Evolutionary conservation across 1,140 invertebrate species (phyloP).

Genomic region (Rhopalosiphum padi): DNA sequence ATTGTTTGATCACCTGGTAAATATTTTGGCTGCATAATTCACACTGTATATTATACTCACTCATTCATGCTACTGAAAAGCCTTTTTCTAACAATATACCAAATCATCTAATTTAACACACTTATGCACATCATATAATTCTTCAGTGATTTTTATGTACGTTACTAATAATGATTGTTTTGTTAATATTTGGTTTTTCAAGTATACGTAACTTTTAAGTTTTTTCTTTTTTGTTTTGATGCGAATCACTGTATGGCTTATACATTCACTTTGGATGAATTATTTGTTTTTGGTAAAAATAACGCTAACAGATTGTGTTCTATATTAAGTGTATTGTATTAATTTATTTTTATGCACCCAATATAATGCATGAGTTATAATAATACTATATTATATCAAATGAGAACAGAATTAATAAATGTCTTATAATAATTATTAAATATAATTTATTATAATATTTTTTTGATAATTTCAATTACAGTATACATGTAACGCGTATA

Average conservation of each 20-base stretch:
- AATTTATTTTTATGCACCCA: neutral
- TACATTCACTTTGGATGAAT: neutral
- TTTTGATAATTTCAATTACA: no score
- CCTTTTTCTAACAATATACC: neutral
- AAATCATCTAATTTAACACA: neutral
- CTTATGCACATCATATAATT: neutral
- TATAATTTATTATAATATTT: neutral
- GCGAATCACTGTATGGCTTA: neutral
- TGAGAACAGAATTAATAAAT: neutral
- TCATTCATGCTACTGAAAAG: neutral
- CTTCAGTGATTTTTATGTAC: neutral
- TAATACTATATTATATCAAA: neutral
- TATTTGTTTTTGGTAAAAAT: neutral
- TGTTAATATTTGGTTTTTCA: neutral
- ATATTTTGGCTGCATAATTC: constrained; percentile 14
- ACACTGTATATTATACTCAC: neutral
- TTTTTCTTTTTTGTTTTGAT: neutral
- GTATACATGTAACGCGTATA: no score
- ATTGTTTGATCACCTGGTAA: neutral
- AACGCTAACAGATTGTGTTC: neutral
- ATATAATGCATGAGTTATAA: neutral
- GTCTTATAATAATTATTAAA: neutral
- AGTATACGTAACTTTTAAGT: neutral
- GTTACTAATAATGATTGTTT: neutral
- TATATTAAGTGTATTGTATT: neutral